Conservation (phyloP, 2,797 vertebrate genomes). For the Myripristis jacobus region DNA sequence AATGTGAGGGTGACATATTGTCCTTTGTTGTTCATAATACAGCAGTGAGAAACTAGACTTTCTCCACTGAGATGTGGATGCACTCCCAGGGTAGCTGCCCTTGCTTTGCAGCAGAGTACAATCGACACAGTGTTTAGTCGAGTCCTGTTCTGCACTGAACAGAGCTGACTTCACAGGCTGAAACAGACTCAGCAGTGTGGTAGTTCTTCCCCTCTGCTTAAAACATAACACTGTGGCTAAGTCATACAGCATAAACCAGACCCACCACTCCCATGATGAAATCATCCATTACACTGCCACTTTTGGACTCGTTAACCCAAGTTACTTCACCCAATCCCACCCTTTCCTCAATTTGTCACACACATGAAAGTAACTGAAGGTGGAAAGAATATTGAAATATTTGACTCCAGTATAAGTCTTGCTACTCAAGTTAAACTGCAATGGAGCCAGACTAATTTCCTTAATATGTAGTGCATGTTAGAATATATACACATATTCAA, state of each 20-base stretch:
- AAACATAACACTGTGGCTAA: constrained; percentile 43
- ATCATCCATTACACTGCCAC: constrained; percentile 36
- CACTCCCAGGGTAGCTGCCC: constrained; percentile 2
- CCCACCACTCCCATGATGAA: constrained; percentile 65
- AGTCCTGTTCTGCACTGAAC: constrained; percentile 45
- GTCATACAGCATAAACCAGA: constrained; percentile 28
- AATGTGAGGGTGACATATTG: not conserved
- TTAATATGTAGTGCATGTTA: no score
- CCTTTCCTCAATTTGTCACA: not conserved
- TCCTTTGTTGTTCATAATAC: not conserved
- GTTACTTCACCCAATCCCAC: no score
- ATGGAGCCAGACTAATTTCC: no score
- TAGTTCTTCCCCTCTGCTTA: constrained; percentile 48
- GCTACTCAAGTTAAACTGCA: no score
- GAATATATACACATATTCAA: no score
- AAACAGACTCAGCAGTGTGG: constrained; percentile 80
- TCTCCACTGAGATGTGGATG: constrained; percentile 16
- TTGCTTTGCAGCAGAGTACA: constrained; percentile 49
- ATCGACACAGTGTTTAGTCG: constrained; percentile 73
- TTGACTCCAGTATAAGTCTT: no score
- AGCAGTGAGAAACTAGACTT: not conserved
- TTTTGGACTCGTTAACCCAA: constrained; percentile 9
- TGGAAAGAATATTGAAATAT: not conserved
- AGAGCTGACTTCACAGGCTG: constrained; percentile 57
- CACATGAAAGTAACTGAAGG: constrained; percentile 13